These are phyloP conservation scores for Aspiorhynchus laticeps DNA, from an alignment of 2,113 vertebrate genomes.

Conservation along the genomic window DNA sequence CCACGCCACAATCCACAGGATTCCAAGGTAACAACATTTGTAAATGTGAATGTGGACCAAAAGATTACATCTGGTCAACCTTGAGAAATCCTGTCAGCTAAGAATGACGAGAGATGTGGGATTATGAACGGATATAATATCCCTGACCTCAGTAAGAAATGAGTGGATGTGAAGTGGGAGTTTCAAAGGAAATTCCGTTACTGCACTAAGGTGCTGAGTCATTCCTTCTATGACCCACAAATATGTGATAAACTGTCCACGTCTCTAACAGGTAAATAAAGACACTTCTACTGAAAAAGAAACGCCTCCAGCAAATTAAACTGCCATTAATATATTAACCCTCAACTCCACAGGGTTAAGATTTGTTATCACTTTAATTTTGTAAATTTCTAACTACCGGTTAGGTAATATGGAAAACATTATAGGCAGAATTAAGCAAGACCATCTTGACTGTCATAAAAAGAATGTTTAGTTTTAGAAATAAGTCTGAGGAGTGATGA, in stretches of 20 bases:
- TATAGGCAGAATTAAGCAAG: constrained; percentile 27
- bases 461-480: neutral
- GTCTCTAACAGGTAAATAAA: constrained; percentile 46
- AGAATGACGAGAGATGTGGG: constrained; percentile 26
- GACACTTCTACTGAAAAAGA: constrained; percentile 35
- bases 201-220: constrained; percentile 46
- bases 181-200: constrained; percentile 49
- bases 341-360: neutral
- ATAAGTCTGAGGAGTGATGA: neutral
- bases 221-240: constrained; percentile 36
- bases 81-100: constrained; percentile 15
- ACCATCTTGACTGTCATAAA: neutral
- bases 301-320: neutral
- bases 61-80: constrained; percentile 13
- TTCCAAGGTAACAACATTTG: neutral
- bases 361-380: neutral
- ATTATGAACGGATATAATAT: constrained; percentile 38
- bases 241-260: constrained; percentile 18
- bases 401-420: neutral
- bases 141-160: constrained; percentile 46
- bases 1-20: constrained; percentile 5
- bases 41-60: neutral
- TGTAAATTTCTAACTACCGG: neutral
- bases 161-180: constrained; percentile 18
- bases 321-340: neutral